Evolutionary conservation across 2,797 vertebrate genomes (phyloP).

Genomic region (Enteromius viviparus): DNA sequence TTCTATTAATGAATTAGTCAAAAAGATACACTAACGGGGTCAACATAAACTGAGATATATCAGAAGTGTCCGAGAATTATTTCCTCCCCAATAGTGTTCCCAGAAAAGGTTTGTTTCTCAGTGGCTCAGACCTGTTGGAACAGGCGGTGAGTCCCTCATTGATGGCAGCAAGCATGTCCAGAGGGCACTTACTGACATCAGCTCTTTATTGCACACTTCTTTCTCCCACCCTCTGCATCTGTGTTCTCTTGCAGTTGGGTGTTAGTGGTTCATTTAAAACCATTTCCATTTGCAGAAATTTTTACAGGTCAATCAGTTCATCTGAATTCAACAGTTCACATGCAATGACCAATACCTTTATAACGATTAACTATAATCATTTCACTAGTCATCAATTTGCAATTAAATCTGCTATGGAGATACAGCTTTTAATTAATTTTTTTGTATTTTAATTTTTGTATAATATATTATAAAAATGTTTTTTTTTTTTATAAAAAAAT

Average conservation of each 20-base stretch:
- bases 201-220: neutral
- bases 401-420: neutral
- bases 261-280: neutral
- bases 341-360: neutral
- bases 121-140: constrained; percentile 46
- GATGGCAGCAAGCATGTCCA: constrained; percentile 33
- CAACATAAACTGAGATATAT: neutral
- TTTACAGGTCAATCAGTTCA: neutral
- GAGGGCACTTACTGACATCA: constrained; percentile 33
- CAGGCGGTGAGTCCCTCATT: constrained; percentile 29
- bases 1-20: neutral
- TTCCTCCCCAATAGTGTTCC: neutral
- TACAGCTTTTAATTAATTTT: neutral
- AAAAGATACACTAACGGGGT: neutral
- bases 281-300: neutral
- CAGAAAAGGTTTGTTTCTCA: constrained; percentile 18
- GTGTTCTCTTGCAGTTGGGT: neutral
- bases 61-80: neutral
- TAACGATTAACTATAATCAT: neutral
- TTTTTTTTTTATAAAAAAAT: no score
- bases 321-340: neutral
- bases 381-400: neutral
- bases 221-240: constrained; percentile 1
- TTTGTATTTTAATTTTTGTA: neutral
- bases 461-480: neutral